These are phyloP conservation scores for Indicator indicator DNA, from an alignment of 2,113 vertebrate genomes.

Conservation along the genomic window DNA sequence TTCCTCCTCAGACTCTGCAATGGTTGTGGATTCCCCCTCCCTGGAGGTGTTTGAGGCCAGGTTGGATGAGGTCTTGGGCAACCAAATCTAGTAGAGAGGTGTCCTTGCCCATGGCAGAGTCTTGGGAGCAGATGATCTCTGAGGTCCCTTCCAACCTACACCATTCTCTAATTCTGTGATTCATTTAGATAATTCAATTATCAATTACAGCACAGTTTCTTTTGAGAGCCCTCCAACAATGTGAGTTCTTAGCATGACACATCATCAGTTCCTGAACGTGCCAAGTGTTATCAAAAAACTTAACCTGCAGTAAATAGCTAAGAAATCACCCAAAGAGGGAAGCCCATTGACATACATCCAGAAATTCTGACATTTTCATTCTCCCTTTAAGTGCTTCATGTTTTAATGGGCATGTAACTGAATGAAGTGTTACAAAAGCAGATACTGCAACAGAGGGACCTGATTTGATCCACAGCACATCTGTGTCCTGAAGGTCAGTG, in stretches of 20 bases:
- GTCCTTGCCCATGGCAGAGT: too few species aligned
- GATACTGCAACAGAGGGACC: neutral
- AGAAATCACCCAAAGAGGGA: neutral
- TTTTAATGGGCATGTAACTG: neutral
- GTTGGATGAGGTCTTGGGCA: too few species aligned
- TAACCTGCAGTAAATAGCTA: neutral
- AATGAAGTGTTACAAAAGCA: neutral
- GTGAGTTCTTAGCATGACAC: neutral
- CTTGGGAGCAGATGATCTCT: too few species aligned
- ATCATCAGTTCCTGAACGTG: neutral
- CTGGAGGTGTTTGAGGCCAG: too few species aligned
- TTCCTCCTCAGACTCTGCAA: neutral
- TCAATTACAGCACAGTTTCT: neutral
- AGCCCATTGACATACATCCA: neutral
- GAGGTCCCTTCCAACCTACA: too few species aligned
- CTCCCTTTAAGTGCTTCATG: neutral
- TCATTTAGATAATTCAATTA: neutral
- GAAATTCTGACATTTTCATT: neutral
- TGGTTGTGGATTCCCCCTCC: too few species aligned
- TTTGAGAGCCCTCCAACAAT: neutral
- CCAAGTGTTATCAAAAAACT: neutral
- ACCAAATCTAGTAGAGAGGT: too few species aligned
- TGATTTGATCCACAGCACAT: too few species aligned
- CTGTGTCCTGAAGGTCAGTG: too few species aligned
- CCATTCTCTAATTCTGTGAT: too few species aligned